These are phyloP conservation scores for Telenomus remus DNA, from an alignment of 1,140 invertebrate species.

Conservation along the genomic window DNA sequence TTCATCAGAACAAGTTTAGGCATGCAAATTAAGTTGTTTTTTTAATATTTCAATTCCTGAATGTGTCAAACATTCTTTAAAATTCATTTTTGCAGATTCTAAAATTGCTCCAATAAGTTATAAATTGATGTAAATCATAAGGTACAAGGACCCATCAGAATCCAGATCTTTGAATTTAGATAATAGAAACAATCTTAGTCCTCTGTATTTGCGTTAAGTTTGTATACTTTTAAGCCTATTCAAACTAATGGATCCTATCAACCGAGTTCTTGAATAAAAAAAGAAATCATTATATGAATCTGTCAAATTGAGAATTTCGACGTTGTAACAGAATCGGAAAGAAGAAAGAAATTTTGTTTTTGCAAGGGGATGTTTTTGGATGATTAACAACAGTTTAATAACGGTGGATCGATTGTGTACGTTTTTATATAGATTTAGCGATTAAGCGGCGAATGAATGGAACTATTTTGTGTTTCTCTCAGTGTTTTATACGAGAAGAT, in stretches of 20 bases:
- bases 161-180: conserved; percentile 26
- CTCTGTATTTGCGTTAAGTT: conserved; percentile 28
- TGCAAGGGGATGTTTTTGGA: conserved; percentile 8
- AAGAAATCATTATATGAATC: conserved; percentile 12
- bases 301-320: conserved; percentile 23
- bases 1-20: conserved; percentile 25
- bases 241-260: conserved; percentile 18
- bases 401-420: too few relatives aligned
- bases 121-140: conserved; percentile 19
- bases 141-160: conserved; percentile 24
- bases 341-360: too few relatives aligned
- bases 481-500: conserved; percentile 43
- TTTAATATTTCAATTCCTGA: conserved; percentile 5
- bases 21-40: conserved; percentile 9
- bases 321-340: background rate
- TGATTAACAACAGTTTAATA: conserved; percentile 15
- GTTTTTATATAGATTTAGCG: conserved; percentile 25
- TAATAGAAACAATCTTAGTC: conserved; percentile 19
- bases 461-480: conserved; percentile 24
- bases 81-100: background rate
- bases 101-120: background rate
- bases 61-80: too few relatives aligned
- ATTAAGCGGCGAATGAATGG: conserved; percentile 17
- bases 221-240: conserved; percentile 39
- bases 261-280: conserved; percentile 12